Conservation (phyloP, 2,113 vertebrate species). For the Microcebus lehilahytsara region DNA sequence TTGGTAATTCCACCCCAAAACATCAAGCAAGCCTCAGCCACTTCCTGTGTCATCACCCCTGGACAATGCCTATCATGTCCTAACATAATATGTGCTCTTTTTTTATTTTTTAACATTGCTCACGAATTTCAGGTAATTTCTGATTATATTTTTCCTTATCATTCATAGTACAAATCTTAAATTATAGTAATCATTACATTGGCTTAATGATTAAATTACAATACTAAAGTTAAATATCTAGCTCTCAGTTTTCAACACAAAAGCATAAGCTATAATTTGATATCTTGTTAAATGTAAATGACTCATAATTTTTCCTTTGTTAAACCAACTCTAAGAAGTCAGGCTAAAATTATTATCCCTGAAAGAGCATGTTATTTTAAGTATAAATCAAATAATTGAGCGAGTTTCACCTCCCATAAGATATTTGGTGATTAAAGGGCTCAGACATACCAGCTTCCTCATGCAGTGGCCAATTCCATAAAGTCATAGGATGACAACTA, state of each 20-base stretch:
- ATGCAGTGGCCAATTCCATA: neutral
- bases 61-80: neutral
- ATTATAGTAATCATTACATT: neutral
- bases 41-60: neutral
- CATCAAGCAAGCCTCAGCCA: neutral
- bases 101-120: neutral
- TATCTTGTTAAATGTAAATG: constrained; percentile 7
- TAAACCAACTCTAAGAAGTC: constrained; percentile 24
- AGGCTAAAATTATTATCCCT: neutral
- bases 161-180: neutral
- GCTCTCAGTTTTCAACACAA: constrained; percentile 17
- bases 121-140: constrained; percentile 20
- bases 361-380: neutral
- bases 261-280: neutral
- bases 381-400: neutral
- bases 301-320: neutral
- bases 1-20: neutral
- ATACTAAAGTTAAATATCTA: neutral
- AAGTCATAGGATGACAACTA: neutral
- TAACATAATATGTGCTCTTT: neutral
- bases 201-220: neutral
- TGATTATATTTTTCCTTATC: neutral
- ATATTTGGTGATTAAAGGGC: neutral
- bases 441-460: neutral
- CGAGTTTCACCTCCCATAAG: neutral